Evolutionary conservation across 1,140 invertebrate species (phyloP).

Genomic region (Lordiphosa stackelbergi): DNA sequence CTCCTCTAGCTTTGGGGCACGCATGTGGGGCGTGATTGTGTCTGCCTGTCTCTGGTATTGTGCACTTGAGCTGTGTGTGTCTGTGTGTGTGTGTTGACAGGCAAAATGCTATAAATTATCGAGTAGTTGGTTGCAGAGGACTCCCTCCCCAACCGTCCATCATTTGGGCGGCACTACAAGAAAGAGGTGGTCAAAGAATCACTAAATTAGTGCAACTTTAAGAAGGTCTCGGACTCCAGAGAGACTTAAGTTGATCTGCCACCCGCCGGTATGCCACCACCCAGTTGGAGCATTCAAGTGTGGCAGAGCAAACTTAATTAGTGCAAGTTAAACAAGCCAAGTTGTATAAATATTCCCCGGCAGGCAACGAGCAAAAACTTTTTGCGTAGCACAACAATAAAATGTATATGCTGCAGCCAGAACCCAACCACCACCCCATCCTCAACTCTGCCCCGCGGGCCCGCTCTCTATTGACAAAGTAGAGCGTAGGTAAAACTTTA

Average conservation of each 20-base stretch:
- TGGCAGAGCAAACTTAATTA: constrained; percentile 69
- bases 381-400: constrained; percentile 61
- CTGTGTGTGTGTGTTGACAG: constrained; percentile 42
- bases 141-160: constrained; percentile 6
- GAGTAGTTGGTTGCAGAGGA: constrained; percentile 55
- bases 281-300: constrained; percentile 54
- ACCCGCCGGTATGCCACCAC: constrained; percentile 16
- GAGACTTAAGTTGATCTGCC: constrained; percentile 8
- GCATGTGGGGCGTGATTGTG: constrained; percentile 57
- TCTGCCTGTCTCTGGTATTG: constrained; percentile 42
- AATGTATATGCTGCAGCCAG: constrained; percentile 22
- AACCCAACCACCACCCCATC: constrained; percentile 1
- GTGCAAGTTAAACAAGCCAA: constrained; percentile 70
- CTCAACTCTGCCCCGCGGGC: background rate
- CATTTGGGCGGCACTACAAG: constrained; percentile 8
- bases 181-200: constrained; percentile 10
- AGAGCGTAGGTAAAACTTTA: constrained; percentile 25
- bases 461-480: constrained; percentile 46
- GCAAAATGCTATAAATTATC: constrained; percentile 72
- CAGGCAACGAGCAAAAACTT: constrained; percentile 48
- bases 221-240: background rate
- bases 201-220: constrained; percentile 10
- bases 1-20: background rate
- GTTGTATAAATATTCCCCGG: constrained; percentile 66
- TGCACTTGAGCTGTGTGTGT: too few species aligned